Conservation (phyloP, 2,113 vertebrate genomes). For the Scopus umbretta region DNA sequence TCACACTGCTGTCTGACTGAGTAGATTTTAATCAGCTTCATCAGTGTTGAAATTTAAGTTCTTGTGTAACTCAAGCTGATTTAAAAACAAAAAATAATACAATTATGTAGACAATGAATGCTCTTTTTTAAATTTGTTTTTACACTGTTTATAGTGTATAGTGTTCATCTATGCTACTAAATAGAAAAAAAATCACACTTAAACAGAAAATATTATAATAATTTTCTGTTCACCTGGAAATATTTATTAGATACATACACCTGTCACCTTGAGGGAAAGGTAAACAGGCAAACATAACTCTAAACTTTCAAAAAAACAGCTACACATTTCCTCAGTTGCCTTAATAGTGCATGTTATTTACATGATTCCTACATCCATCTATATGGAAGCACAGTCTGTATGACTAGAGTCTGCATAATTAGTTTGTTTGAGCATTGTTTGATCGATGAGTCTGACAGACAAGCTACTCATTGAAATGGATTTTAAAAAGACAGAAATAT, state of each 20-base stretch:
- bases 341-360: background rate
- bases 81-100: background rate
- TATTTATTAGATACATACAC: background rate
- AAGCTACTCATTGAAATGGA: background rate
- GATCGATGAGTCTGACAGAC: background rate
- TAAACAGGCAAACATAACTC: background rate
- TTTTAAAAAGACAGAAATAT: background rate
- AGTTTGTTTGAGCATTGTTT: background rate
- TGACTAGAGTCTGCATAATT: background rate
- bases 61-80: background rate
- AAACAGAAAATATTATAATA: background rate
- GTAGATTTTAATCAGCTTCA: background rate
- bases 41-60: background rate
- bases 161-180: background rate
- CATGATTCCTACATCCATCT: background rate
- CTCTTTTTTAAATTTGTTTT: background rate
- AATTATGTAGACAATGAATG: background rate
- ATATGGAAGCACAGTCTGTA: background rate
- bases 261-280: background rate
- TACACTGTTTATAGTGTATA: background rate
- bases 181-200: background rate
- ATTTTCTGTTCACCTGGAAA: background rate
- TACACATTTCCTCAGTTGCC: background rate
- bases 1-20: background rate
- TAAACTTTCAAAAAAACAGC: background rate